These are phyloP conservation scores for Parazoanthus swiftii DNA, from an alignment of 92 coral and sea anemone species.

Conservation along the genomic window DNA sequence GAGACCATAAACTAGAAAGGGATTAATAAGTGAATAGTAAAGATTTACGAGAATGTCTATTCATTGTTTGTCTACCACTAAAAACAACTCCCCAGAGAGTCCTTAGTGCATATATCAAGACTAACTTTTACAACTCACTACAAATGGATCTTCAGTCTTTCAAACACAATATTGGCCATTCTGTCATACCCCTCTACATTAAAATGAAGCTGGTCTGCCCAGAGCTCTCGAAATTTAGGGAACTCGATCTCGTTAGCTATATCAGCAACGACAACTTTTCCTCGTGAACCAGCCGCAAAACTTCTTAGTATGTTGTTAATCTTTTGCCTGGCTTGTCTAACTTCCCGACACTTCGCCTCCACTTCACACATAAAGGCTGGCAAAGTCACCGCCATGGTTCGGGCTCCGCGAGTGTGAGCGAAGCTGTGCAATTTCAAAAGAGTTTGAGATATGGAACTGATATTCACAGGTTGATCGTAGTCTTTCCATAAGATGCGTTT, in stretches of 20 bases:
- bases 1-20: no score
- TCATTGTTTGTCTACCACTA: no score
- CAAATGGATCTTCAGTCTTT: conserved; percentile 50
- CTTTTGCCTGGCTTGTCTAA: conserved; percentile 38
- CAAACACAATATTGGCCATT: conserved; percentile 71
- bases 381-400: conserved; percentile 66
- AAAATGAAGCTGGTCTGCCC: conserved; percentile 69
- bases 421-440: conserved; percentile 53
- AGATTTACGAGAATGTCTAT: no score
- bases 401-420: conserved; percentile 49
- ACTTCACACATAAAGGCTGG: conserved; percentile 73
- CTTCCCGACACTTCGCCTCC: conserved; percentile 28
- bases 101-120: no score
- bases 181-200: conserved; percentile 66
- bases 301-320: conserved; percentile 58
- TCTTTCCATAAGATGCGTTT: conserved; percentile 6
- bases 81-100: no score
- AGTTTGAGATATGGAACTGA: conserved; percentile 43
- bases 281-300: conserved; percentile 47
- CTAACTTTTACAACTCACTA: no score
- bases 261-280: conserved; percentile 65
- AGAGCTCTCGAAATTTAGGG: conserved; percentile 45
- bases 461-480: conserved; percentile 9
- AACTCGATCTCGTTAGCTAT: conserved; percentile 54
- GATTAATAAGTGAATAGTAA: no score